Evolutionary conservation across 2,113 vertebrate species (phyloP).

Genomic region (Petrocephalus microphthalmus): DNA sequence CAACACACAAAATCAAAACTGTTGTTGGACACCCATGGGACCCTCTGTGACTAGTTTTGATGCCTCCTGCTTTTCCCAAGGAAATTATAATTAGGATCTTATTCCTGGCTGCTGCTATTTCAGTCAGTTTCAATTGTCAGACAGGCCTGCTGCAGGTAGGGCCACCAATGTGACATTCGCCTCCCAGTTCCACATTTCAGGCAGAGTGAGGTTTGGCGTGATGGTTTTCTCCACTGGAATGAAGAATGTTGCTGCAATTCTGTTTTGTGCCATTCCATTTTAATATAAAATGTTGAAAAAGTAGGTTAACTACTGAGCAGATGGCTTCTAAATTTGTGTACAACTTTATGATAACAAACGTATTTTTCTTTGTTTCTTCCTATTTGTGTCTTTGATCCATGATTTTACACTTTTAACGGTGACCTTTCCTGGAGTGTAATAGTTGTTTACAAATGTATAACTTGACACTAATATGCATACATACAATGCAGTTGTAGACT

Average conservation of each 20-base stretch:
- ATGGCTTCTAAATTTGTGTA: not conserved
- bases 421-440: not conserved
- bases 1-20: not conserved
- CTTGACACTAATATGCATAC: not conserved
- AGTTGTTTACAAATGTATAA: not conserved
- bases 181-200: not conserved
- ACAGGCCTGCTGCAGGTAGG: not conserved
- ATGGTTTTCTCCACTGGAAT: not conserved
- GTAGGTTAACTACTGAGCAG: not conserved
- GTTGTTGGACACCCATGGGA: not conserved
- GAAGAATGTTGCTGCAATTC: not conserved
- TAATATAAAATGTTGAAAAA: not conserved
- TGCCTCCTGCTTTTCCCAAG: not conserved
- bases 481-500: not conserved
- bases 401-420: not conserved
- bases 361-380: not conserved
- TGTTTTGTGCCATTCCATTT: not conserved
- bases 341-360: not conserved
- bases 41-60: not conserved
- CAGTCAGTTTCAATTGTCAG: slow-evolving; percentile 1
- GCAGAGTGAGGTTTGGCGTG: not conserved
- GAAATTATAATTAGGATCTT: not conserved
- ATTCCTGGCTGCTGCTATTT: not conserved
- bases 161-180: not conserved
- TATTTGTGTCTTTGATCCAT: not conserved